These are phyloP conservation scores for Ceramica pisi DNA, from an alignment of 2,888 invertebrate genomes.

Conservation along the genomic window DNA sequence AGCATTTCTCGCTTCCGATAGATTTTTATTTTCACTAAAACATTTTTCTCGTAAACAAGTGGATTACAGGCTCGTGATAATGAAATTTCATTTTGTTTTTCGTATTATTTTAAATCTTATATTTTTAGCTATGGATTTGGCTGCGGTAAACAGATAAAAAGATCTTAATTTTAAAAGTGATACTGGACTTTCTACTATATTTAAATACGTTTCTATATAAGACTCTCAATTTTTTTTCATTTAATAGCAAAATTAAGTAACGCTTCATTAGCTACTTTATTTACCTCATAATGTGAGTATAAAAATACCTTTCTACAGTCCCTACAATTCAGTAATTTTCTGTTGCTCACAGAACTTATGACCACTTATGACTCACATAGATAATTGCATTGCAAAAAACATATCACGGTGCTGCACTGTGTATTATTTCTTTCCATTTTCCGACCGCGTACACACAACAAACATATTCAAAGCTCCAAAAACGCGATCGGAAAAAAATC, in stretches of 20 bases:
- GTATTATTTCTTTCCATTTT: neutral
- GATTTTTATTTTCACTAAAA: conserved; percentile 66
- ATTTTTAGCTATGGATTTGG: neutral
- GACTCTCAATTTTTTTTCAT: too few species aligned
- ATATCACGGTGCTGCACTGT: neutral
- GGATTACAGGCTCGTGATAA: conserved; percentile 61
- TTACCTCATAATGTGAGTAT: too few species aligned
- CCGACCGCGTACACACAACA: neutral
- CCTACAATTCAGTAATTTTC: neutral
- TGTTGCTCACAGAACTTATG: neutral
- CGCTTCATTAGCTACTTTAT: neutral
- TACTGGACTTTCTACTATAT: too few species aligned
- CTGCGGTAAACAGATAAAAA: neutral
- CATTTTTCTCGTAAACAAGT: conserved; percentile 63
- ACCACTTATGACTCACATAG: neutral
- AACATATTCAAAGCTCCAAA: conserved; percentile 25
- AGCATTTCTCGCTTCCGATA: conserved; percentile 52
- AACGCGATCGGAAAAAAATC: conserved; percentile 35
- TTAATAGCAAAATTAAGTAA: neutral
- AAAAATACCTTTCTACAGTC: too few species aligned
- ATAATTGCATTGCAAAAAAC: conserved; percentile 5
- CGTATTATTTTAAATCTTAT: neutral
- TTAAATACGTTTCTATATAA: too few species aligned
- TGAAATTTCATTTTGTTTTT: conserved; percentile 50
- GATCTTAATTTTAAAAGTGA: too few species aligned